A percentile compares a stretch with the other conserved stretches of the same genome.
phyloP scores from a whole-genome alignment of 1,140 invertebrate genomes.

The Drosophila littoralis region DNA sequence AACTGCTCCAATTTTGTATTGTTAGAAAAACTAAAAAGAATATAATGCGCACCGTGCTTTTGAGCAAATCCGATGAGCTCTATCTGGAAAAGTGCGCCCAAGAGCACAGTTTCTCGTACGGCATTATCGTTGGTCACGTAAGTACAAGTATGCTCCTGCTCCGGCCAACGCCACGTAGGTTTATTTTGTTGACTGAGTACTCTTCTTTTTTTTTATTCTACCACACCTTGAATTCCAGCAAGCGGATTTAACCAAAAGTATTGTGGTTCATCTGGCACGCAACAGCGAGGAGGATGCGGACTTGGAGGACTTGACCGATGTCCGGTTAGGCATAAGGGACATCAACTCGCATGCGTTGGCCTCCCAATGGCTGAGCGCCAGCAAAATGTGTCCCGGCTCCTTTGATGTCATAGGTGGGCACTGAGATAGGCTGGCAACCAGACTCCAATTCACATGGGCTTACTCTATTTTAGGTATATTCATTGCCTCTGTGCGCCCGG shows the following conservation, averaged over 20 bases:
- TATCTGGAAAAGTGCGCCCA: slow-evolving; percentile 80
- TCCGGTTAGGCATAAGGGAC: slow-evolving; percentile 54
- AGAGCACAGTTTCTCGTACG: slow-evolving; percentile 74
- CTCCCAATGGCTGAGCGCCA: slow-evolving; percentile 76
- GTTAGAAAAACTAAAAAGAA: slow-evolving; percentile 22
- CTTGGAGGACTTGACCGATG: slow-evolving; percentile 54
- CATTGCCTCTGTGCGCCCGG: slow-evolving; percentile 54
- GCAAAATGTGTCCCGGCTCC: slow-evolving; percentile 82
- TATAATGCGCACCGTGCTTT: slow-evolving; percentile 73
- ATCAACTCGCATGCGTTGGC: slow-evolving; percentile 75
- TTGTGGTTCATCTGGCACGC: slow-evolving; percentile 77
- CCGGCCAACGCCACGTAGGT: slow-evolving; percentile 60
- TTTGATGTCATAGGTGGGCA: slow-evolving; percentile 77
- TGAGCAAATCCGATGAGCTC: slow-evolving; percentile 74
- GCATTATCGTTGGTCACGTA: slow-evolving; percentile 80
- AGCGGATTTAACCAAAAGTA: slow-evolving; percentile 69
- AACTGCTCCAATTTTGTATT: slow-evolving; percentile 28
- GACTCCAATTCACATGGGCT: background rate
- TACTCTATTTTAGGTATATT: slow-evolving; percentile 61
- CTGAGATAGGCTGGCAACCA: background rate
- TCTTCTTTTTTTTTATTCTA: background rate
- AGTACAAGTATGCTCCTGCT: slow-evolving; percentile 34
- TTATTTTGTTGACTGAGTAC: slow-evolving; percentile 36
- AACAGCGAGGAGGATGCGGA: slow-evolving; percentile 78
- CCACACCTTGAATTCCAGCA: slow-evolving; percentile 47